Percentiles rank a stretch among this genome's conserved stretches.
Conservation (phyloP, 2,113 vertebrate species). For the Acrocephalus arundinaceus region DNA sequence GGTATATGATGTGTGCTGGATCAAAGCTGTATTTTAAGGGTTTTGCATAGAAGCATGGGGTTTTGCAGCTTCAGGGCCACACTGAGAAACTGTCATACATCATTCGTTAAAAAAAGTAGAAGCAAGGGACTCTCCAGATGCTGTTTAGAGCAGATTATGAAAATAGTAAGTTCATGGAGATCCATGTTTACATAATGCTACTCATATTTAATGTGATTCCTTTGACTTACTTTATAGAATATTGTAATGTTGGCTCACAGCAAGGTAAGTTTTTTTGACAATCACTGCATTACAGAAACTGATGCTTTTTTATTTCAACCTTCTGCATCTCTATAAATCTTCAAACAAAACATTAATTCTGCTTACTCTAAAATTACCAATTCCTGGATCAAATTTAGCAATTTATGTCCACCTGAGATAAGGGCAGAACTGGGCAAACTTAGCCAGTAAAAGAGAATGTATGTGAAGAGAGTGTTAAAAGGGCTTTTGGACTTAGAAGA, state of each 20-base stretch:
- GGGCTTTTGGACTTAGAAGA: not conserved
- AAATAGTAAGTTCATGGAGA: not conserved
- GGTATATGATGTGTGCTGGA: not conserved
- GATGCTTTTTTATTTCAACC: not conserved
- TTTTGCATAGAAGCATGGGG: not conserved
- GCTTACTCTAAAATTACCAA: constrained; percentile 59
- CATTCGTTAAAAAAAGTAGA: not conserved
- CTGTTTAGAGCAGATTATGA: not conserved
- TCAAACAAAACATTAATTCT: not conserved
- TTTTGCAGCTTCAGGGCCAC: not conserved
- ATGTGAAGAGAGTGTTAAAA: not conserved
- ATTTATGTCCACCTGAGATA: constrained; percentile 76
- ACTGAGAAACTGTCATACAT: not conserved
- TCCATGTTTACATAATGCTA: not conserved
- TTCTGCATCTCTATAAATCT: not conserved
- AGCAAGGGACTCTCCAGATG: not conserved
- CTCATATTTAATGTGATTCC: not conserved
- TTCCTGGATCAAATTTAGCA: constrained; percentile 75
- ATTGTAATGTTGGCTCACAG: not conserved
- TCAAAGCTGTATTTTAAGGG: not conserved
- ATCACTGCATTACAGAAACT: not conserved
- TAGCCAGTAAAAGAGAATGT: not conserved
- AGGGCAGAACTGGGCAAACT: constrained; percentile 27
- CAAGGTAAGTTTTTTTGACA: not conserved
- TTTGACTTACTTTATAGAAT: not conserved